Evolutionary conservation across 2,113 vertebrate genomes (phyloP).

Genomic region (Oncorhynchus masou): DNA sequence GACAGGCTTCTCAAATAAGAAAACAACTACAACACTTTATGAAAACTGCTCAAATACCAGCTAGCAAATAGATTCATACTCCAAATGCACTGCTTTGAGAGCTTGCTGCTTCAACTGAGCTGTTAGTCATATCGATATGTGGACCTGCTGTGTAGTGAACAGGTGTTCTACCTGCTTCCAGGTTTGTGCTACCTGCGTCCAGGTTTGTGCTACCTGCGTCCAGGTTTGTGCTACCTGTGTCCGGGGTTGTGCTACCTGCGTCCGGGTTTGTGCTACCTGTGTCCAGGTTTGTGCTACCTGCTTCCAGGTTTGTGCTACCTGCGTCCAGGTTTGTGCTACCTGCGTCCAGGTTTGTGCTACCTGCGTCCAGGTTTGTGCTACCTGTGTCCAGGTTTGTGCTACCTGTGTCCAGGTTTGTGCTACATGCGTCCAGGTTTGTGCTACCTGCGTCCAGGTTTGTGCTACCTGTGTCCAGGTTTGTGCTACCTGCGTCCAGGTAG

Average conservation of each 20-base stretch:
- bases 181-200: not conserved
- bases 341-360: constrained; percentile 45
- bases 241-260: constrained; percentile 57
- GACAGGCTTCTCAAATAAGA: too few species aligned
- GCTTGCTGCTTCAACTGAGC: too few species aligned
- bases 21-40: too few species aligned
- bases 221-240: not conserved
- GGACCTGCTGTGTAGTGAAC: not conserved
- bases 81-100: too few species aligned
- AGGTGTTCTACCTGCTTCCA: too few species aligned
- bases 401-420: too few species aligned
- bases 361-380: constrained; percentile 50
- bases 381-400: too few species aligned
- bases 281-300: not conserved
- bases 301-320: constrained; percentile 52
- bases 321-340: constrained; percentile 29
- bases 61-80: too few species aligned
- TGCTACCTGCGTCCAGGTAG: constrained; percentile 65
- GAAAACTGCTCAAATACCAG: too few species aligned
- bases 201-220: constrained; percentile 60
- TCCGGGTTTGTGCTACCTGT: constrained; percentile 26
- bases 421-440: not conserved
- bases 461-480: not conserved
- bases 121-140: not conserved
- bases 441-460: constrained; percentile 62